Conservation (phyloP, 2,797 vertebrate species). For the Phalanger gymnotis region DNA sequence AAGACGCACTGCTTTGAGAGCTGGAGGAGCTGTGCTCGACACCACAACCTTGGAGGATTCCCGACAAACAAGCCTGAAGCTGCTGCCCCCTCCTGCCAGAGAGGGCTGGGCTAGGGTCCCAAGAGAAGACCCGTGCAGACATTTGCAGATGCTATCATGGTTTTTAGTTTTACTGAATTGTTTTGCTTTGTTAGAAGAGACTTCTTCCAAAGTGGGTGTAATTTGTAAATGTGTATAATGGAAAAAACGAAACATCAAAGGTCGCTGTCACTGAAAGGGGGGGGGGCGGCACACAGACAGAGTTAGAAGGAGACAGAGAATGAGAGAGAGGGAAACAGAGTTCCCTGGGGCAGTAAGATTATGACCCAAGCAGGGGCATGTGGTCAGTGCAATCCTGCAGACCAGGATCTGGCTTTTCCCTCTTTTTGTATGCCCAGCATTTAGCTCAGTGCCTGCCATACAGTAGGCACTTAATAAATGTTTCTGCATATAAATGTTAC, state of each 20-base stretch:
- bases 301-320: neutral
- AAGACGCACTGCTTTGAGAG: neutral
- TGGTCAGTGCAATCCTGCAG: neutral
- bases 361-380: neutral
- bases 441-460: constrained; percentile 39
- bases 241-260: too few species aligned
- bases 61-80: neutral
- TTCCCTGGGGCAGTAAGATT: neutral
- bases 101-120: neutral
- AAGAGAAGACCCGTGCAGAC: neutral
- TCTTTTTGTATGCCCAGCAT: neutral
- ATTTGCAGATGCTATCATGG: neutral
- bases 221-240: neutral
- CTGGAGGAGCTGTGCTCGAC: neutral
- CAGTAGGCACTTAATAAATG: constrained; percentile 45
- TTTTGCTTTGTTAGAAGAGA: neutral
- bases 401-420: neutral
- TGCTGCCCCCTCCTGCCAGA: neutral
- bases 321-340: neutral
- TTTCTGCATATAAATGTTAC: neutral
- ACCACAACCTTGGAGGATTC: neutral
- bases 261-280: neutral
- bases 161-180: neutral
- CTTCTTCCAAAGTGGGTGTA: neutral
- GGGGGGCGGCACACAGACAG: neutral